Conservation (phyloP, 2,888 invertebrate species). For the Scaptomyza tumidula region DNA sequence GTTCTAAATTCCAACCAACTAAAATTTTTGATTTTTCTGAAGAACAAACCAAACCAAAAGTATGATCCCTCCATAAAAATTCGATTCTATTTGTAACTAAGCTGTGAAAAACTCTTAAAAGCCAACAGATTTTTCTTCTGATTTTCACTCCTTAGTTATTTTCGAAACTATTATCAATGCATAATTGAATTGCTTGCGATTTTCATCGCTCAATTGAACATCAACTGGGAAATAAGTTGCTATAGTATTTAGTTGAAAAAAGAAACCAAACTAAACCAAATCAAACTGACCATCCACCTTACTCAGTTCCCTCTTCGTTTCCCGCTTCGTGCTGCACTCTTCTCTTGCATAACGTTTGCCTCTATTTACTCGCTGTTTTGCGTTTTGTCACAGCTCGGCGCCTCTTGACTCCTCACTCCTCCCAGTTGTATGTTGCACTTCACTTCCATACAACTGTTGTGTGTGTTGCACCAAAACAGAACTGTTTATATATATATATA, state of each 20-base stretch:
- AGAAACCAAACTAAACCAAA: not conserved
- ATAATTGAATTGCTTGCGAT: conserved; percentile 1
- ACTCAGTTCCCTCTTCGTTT: not conserved
- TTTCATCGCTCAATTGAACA: conserved; percentile 38
- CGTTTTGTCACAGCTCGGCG: conserved; percentile 63
- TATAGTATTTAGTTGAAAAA: not conserved
- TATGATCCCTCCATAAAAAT: no score
- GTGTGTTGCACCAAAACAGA: conserved; percentile 1
- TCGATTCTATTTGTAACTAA: no score
- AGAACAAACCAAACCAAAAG: no score
- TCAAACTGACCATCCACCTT: conserved; percentile 37
- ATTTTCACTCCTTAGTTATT: no score
- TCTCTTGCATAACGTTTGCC: conserved; percentile 65
- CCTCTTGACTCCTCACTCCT: conserved; percentile 44
- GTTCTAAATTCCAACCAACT: no score
- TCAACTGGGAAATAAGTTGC: conserved; percentile 1
- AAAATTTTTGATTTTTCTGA: no score
- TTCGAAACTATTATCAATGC: not conserved
- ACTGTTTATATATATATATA: not conserved
- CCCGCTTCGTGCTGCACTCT: not conserved
- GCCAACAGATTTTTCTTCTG: no score
- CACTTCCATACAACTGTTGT: conserved; percentile 3
- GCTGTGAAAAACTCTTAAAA: no score
- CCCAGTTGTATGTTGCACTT: not conserved
- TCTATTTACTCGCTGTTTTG: conserved; percentile 30